Evolutionary conservation across 2,797 vertebrate species (phyloP), one percentile per base, ranked within the genome.

Genomic region (Chromobotia macracanthus): DNA sequence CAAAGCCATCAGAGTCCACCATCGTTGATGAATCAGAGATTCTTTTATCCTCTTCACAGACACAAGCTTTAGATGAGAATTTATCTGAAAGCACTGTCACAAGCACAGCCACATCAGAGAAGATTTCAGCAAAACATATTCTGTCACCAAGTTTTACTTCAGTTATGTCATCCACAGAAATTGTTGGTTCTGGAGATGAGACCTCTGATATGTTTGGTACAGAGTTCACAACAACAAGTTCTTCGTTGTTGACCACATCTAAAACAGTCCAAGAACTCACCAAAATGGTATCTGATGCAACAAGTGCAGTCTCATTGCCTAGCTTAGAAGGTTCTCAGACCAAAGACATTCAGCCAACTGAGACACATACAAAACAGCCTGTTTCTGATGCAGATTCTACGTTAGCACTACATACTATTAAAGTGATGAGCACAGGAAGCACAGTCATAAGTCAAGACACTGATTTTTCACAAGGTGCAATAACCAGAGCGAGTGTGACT

Each of bases 101-200:
- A 11, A 86, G 58, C 73, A 15, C 64, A 55, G 25, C 79, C 3
- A 44, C 38, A 71, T 63, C 85, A 38, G 18, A 56, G 16, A 60
- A 76, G 21, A 71, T 13, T 69, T 48, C 69, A 55, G 61, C 23
- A 61, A 77, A 74, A 67, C 73, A 71, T 3, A 28, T 25, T 2
- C 8, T 12, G 2, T 58, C 80, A 55, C 2, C 19, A 51, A 21
- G 44, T 35, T 75, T 50, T 10, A 23, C 64, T 60, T 65, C 76
- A 2, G 0, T 31, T 23, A 1, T 25, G 1, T 58, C 66, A 15
- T 8, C 53, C 81, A 51, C 79, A 75, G 61, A 66, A 8, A 41
- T 73, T 16, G 80, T 75, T 0, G 56, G 35, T 3, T 84, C 79
- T 28, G 18, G 82, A 25, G 80, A 80, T 55, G 18, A 23, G 16